These are phyloP conservation scores for Acanthis flammea DNA, from an alignment of 2,797 vertebrate genomes.

Conservation along the genomic window DNA sequence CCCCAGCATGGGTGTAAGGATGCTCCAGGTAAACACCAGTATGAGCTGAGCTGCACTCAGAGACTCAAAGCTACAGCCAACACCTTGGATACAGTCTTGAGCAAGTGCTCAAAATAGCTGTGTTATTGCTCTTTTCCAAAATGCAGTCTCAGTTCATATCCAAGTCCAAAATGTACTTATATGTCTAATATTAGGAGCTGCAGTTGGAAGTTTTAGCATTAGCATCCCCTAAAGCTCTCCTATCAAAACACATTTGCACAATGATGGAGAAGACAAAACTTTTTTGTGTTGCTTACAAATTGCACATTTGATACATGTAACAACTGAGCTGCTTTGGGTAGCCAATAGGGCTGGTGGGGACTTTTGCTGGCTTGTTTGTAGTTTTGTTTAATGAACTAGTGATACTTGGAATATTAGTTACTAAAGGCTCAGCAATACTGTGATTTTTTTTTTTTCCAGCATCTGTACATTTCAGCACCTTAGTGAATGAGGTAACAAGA, in stretches of 20 bases:
- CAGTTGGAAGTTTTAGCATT: background rate
- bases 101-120: background rate
- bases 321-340: background rate
- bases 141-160: background rate
- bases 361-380: background rate
- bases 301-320: background rate
- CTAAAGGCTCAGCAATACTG: background rate
- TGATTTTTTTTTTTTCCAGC: background rate
- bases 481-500: background rate
- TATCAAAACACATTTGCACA: background rate
- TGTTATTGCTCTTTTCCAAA: background rate
- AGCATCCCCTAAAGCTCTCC: background rate
- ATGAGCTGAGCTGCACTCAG: background rate
- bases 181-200: background rate
- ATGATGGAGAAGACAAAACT: background rate
- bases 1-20: fast-evolving
- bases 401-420: background rate
- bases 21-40: background rate
- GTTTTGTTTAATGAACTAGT: background rate
- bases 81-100: background rate
- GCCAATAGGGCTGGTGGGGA: fast-evolving
- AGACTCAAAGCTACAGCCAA: background rate
- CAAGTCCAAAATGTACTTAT: background rate
- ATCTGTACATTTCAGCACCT: background rate
- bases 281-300: background rate